Evolutionary conservation across 1,140 invertebrate species (phyloP), one percentile per base, ranked within the genome.

Genomic region (Temnothorax nylanderi): DNA sequence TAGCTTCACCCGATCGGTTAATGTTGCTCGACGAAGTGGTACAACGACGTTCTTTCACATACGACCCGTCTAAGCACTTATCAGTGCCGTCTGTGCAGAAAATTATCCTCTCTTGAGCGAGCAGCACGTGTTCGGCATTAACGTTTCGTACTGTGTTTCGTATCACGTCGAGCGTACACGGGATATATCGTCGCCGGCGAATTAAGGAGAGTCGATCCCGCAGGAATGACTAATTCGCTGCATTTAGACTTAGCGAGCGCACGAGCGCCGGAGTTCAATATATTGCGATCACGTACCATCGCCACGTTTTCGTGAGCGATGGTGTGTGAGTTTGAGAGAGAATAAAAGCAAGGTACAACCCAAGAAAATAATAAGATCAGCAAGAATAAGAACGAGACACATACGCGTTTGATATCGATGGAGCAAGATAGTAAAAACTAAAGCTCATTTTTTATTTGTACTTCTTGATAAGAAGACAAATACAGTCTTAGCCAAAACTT

Each of bases 61-160:
- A 62, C 41, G 54, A 44, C 13, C 51, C 16, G 26, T 72, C 5
- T 18, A 58, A 44, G 65, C 51, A 51, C 67, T 84, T 84, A 84
- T 84, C 80, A 84, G 80, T 84, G 80, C 69, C 69, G 80, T 84
- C 80, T 84, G 58, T 49, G 69, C 80, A 84, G 80, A 84, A 84
- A 84, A 75, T 84, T 60, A 74, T 74, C 13, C 54, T 47, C 69
- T 37, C 54, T 47, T 32, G 41, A 58, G 32, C 18, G 34, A 56
- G 21, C 77, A 69, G 47, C 80, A 82, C 80, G 80, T 75, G 69
- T 75, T 74, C 54, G 26, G 26, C 47, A 62, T 84, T 84, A 84
- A 56, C 32, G 58, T 78, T 47, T 71, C 67, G 26, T 72, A 41
- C 13, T 41, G 7, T n/a, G 44, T 37, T 34, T 44, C 18, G 11